Base-by-base conservation (phyloP, 2,888 invertebrate genomes). In the Trissoscelio sp. region DNA sequence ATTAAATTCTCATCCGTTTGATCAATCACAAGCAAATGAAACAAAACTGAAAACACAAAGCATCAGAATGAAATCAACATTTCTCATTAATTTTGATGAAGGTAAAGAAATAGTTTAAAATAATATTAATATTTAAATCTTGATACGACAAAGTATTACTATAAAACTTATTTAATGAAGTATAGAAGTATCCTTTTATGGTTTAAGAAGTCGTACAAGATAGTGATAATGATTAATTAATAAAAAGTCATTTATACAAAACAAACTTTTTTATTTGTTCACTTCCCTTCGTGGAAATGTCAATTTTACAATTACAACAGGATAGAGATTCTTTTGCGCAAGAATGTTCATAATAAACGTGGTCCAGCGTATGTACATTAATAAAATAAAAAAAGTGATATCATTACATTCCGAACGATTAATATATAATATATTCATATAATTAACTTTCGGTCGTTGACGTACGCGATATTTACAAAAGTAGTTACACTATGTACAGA, bases 401-500 rank as follows among this genome's bases (percentile, higher is more conserved):
- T 81, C 20, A 78, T 79, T 74, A 81, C 74, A 75, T 18, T 80
- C 42, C 69, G 74, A 80, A 80, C 70, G 74, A 70, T 80, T 75
- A 74, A 75, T 80, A 70, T 80, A 80, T 75, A 74, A 67, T 62
- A 79, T 80, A 75, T 80, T 78, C 53, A 58, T 73, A 22, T 72
- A 28, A 51, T 81, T 81, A 77, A 81, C 72, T 72, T 73, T 81
- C 81, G 78, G 46, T 74, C 67, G 69, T 75, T 81, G 81, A 81
- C 67, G 72, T 77, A 74, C 57, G 53, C 64, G 83, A 73, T 88
- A 88, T 88, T 88, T 88, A 88, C 88, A 89, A 86, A 88, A 88
- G 87, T 88, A 88, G 88, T 80, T 90, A 90, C 90, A 91, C 82
- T 91, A 91, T 91, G 85, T 91, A 91, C 91, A 89, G 83, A 88